A percentile compares a stretch with the other conserved stretches of the same genome.
These are phyloP conservation scores for Phrynocephalus guinanensis DNA, from an alignment of 2,797 vertebrate genomes.

Conservation along the genomic window DNA sequence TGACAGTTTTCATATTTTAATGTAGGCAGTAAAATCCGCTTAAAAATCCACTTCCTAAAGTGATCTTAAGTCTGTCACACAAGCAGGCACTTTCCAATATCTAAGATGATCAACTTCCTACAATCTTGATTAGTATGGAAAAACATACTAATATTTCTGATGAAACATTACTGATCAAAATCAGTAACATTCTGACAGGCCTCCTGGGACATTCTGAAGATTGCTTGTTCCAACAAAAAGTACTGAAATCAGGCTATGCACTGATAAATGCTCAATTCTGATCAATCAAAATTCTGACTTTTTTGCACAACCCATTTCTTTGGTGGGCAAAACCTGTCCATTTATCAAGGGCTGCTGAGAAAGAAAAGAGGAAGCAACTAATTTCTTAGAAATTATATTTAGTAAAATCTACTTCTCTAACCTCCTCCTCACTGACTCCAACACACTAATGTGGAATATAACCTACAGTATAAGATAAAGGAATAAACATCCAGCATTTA, in stretches of 20 bases:
- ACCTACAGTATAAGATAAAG: background rate
- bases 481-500: background rate
- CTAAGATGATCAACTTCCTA: background rate
- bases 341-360: background rate
- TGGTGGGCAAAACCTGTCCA: background rate
- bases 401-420: conserved; percentile 40
- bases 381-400: conserved; percentile 8
- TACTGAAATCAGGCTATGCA: background rate
- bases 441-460: background rate
- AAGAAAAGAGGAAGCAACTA: conserved; percentile 43
- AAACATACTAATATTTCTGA: background rate
- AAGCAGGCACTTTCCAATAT: background rate
- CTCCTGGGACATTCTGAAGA: background rate
- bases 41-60: background rate
- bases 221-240: background rate
- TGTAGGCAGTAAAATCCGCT: background rate
- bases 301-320: background rate
- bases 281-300: background rate
- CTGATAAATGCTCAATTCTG: background rate
- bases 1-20: background rate
- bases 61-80: background rate
- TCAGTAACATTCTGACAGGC: background rate
- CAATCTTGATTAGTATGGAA: background rate
- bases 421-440: background rate
- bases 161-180: background rate